Percentiles rank a stretch among this genome's conserved stretches.
These are phyloP conservation scores for Aphelinus certus DNA, from an alignment of 1,140 invertebrate species.

Conservation along the genomic window DNA sequence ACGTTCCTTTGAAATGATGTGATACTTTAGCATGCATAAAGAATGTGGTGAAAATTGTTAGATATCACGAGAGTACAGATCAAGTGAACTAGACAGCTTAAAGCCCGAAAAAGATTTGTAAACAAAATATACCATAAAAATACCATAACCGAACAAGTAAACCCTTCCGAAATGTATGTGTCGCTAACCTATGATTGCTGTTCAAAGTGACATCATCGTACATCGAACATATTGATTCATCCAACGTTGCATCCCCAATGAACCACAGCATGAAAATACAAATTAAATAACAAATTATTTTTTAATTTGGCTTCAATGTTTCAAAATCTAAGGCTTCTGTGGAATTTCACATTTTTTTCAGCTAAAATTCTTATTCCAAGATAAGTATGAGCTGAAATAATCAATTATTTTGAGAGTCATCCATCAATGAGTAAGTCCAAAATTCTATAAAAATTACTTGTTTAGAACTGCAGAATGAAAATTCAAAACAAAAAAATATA, in stretches of 20 bases:
- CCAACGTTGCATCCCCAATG: conserved; percentile 64
- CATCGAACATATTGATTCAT: conserved; percentile 61
- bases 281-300: conserved; percentile 48
- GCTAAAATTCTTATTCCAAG: too few relatives aligned
- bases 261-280: conserved; percentile 65
- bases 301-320: too few relatives aligned
- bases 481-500: conserved; percentile 1
- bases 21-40: neutral
- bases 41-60: too few relatives aligned
- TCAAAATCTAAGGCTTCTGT: too few relatives aligned
- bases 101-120: conserved; percentile 31
- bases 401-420: too few relatives aligned
- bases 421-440: too few relatives aligned
- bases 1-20: conserved; percentile 12
- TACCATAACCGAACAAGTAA: conserved; percentile 47
- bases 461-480: neutral
- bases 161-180: conserved; percentile 56
- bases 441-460: neutral
- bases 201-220: conserved; percentile 63
- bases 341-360: too few relatives aligned
- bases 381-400: too few relatives aligned
- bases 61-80: too few relatives aligned
- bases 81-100: too few relatives aligned
- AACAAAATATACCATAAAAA: conserved; percentile 37
- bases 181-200: conserved; percentile 67